These are phyloP conservation scores for Eupeodes luniger DNA, from an alignment of 2,888 invertebrate species.

Conservation along the genomic window DNA sequence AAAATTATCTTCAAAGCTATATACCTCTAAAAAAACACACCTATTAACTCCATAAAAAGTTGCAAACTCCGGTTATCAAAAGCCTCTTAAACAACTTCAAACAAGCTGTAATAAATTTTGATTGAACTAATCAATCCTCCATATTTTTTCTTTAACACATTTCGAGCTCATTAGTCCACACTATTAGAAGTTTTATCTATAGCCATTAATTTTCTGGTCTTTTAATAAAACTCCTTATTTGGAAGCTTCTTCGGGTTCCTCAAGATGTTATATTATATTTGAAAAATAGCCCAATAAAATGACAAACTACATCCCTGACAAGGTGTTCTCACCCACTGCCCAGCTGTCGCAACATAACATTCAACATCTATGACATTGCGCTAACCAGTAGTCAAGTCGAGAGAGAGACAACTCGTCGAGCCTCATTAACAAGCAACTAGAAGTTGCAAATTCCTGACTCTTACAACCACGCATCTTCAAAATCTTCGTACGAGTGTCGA, in stretches of 20 bases:
- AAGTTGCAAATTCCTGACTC: slow-evolving; percentile 65
- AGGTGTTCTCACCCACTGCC: slow-evolving; percentile 66
- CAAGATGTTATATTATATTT: not conserved
- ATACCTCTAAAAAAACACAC: too few species aligned
- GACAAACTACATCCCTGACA: slow-evolving; percentile 40
- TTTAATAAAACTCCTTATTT: not conserved
- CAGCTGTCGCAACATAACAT: slow-evolving; percentile 65
- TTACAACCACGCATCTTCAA: slow-evolving; percentile 53
- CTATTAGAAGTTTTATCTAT: too few species aligned
- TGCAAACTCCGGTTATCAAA: too few species aligned
- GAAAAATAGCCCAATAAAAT: not conserved
- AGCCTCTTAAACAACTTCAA: too few species aligned
- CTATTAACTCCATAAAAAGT: too few species aligned
- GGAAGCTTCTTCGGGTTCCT: not conserved
- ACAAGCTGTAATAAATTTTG: too few species aligned
- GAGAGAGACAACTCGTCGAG: slow-evolving; percentile 53
- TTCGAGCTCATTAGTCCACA: too few species aligned
- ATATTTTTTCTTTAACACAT: too few species aligned
- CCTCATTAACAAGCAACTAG: slow-evolving; percentile 66
- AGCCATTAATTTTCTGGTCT: too few species aligned
- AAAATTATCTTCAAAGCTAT: too few species aligned
- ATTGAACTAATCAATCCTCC: too few species aligned
- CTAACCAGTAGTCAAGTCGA: slow-evolving; percentile 50
- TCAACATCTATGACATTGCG: slow-evolving; percentile 20
- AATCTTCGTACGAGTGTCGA: not conserved